Percentiles rank a stretch among this genome's conserved stretches.
phyloP scores from a whole-genome alignment of 2,113 vertebrate genomes.

The Rhinichthys klamathensis region DNA sequence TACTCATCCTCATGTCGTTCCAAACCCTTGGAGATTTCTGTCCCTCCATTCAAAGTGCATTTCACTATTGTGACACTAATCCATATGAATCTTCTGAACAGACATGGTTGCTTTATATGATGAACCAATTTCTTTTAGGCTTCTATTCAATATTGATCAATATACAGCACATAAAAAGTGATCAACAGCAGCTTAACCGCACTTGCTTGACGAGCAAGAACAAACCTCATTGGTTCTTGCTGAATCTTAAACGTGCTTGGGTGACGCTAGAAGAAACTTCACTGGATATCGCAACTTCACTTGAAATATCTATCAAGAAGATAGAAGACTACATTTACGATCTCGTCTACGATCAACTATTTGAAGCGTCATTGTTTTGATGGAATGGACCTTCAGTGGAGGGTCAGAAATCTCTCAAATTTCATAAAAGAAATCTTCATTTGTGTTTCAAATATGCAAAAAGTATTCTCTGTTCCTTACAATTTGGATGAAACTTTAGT shows the following conservation, averaged over 20 bases:
- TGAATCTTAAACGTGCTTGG: background rate
- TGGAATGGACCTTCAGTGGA: too few relatives aligned
- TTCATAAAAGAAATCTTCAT: too few relatives aligned
- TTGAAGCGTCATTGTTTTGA: too few relatives aligned
- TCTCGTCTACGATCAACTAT: too few relatives aligned
- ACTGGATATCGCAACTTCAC: background rate
- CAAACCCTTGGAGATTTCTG: background rate
- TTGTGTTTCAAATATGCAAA: too few relatives aligned
- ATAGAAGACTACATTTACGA: too few relatives aligned
- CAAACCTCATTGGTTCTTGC: background rate
- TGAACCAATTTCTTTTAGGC: too few relatives aligned
- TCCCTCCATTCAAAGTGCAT: too few relatives aligned
- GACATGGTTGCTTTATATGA: too few relatives aligned
- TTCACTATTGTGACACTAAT: background rate
- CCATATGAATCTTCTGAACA: background rate
- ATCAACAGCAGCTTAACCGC: background rate
- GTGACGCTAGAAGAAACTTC: background rate
- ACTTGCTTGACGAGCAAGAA: background rate
- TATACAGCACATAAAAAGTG: background rate
- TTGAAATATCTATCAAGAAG: too few relatives aligned
- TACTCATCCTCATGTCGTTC: background rate
- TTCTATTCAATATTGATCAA: too few relatives aligned
- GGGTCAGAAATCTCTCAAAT: too few relatives aligned
- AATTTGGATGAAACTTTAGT: background rate
- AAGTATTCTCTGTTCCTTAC: background rate